Base-by-base conservation (phyloP, 2,113 vertebrate genomes). In the Chascanopsetta lugubris region DNA sequence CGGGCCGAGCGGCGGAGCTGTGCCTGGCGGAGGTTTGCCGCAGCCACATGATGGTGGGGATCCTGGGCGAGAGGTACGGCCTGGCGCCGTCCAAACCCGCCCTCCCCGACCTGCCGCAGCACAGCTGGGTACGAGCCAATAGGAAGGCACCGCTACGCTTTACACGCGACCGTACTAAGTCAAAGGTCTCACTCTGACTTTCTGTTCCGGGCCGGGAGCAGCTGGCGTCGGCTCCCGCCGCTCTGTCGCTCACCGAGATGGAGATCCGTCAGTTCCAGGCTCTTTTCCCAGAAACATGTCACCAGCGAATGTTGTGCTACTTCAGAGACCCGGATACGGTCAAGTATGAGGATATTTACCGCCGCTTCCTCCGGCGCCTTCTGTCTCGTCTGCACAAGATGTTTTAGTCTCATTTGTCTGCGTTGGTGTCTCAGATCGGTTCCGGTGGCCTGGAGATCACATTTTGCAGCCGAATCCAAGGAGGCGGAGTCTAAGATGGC, bases 41-140 rank as follows among this genome's bases (percentile, higher is more conserved):
- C 34, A 91, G 94, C 2, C 94, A 96, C 68, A 88, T 96, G 81
- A 85, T 97, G 69, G 83, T 97, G 32, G 94, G 88, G 3, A 90
- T 97, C 40, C 91, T 97, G 65, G 95, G 95, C 8, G 91, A 95
- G 58, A 86, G 94, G 54, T 96, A 97, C 6, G 95, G 95, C 30
- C 83, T 90, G 24, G 59, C 93, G 21, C 93, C 94, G 0, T 66
- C 74, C 3, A 75, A 11, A 49, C 93, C 93, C n/a, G 65, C 49
- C 8, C 90, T 96, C 3, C 94, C 94, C 0, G 90, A 93, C 26
- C 90, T 92, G 42, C 93, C 92, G 0, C 94, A 95, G 73, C 92
- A 94, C 87, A 75, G 43, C 72, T 96, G 94, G 95, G 95, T 97
- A 89, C 93, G 91, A 57, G 9, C 6, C 40, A 11, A 15, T 3